Evolutionary conservation across 2,888 invertebrate genomes (phyloP).

Genomic region (Lasioglossum pauxillum): DNA sequence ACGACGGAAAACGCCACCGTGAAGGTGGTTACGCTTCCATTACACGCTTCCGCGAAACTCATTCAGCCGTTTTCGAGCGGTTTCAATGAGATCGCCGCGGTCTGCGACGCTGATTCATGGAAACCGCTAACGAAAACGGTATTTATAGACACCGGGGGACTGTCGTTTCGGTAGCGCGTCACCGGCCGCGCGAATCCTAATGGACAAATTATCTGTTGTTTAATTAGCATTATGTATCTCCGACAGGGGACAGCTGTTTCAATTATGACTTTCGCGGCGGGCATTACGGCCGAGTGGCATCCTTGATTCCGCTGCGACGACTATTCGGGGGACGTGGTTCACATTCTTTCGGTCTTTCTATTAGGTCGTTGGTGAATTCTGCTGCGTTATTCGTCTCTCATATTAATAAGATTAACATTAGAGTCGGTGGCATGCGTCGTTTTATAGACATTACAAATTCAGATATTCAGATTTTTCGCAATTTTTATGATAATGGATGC

Average conservation of each 20-base stretch:
- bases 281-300: not conserved
- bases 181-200: slow-evolving; percentile 17
- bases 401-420: not conserved
- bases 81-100: slow-evolving; percentile 66
- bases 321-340: not conserved
- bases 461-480: not conserved
- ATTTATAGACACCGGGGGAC: slow-evolving; percentile 42
- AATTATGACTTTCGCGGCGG: slow-evolving; percentile 28
- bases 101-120: slow-evolving; percentile 54
- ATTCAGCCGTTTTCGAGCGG: slow-evolving; percentile 67
- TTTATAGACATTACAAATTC: not conserved
- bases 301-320: not conserved
- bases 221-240: slow-evolving; percentile 51
- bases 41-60: slow-evolving; percentile 68
- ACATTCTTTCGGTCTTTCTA: not conserved
- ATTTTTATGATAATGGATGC: no score
- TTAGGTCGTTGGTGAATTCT: not conserved
- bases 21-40: slow-evolving; percentile 65
- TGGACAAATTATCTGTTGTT: slow-evolving; percentile 48
- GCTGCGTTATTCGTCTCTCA: not conserved
- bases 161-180: slow-evolving; percentile 36
- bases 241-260: slow-evolving; percentile 24
- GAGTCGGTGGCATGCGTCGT: not conserved
- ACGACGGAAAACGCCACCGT: slow-evolving; percentile 30
- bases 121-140: slow-evolving; percentile 42